Percentiles rank a stretch among this genome's conserved stretches.
These are phyloP conservation scores for Hydrochoerus hydrochaeris DNA, from an alignment of 2,113 vertebrate genomes.

Conservation along the genomic window DNA sequence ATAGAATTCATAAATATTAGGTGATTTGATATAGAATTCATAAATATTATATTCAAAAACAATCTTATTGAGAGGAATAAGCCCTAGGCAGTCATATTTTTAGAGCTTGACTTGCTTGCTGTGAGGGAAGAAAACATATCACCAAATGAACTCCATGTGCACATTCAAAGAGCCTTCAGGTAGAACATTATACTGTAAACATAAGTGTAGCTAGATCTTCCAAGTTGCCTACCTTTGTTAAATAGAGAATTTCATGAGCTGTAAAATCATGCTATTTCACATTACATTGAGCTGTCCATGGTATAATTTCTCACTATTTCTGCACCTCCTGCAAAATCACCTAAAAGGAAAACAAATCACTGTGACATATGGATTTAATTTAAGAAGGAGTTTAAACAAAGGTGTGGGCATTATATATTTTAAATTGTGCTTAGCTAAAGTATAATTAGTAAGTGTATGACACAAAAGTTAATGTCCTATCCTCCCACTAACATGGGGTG, in stretches of 20 bases:
- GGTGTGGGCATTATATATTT: not conserved
- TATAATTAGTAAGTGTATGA: not conserved
- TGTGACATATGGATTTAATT: not conserved
- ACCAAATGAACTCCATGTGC: not conserved
- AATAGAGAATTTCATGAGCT: not conserved
- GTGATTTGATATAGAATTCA: constrained; percentile 34
- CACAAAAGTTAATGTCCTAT: not conserved
- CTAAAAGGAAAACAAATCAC: constrained; percentile 30
- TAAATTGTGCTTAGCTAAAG: not conserved
- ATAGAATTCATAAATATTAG: constrained; percentile 42
- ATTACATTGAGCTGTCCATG: not conserved
- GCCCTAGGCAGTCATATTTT: not conserved
- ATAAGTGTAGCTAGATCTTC: not conserved
- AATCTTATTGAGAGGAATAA: not conserved
- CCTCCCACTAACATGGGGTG: not conserved
- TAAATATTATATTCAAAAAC: constrained; percentile 38
- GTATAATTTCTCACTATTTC: not conserved
- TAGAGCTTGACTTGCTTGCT: not conserved
- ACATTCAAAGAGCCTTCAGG: not conserved
- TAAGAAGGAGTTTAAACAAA: not conserved
- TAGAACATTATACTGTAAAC: not conserved
- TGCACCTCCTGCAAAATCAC: not conserved
- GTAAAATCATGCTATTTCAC: not conserved
- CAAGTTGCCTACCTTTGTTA: not conserved
- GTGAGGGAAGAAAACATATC: not conserved